phyloP scores from a whole-genome alignment of 2,888 invertebrate species.

The Steromphala cineraria region DNA sequence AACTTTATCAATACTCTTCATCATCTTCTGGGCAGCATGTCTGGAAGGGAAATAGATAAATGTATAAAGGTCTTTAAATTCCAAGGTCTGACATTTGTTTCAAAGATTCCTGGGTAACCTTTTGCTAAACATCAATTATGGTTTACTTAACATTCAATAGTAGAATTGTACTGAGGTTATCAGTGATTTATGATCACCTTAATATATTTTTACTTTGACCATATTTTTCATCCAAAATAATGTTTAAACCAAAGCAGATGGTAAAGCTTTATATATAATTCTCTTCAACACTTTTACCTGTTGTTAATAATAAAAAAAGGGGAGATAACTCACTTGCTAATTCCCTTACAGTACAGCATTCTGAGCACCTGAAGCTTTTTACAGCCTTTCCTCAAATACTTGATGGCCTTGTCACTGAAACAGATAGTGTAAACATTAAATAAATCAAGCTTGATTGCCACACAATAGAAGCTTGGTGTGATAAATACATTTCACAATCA shows the following conservation, averaged over 20 bases:
- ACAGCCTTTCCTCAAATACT: slow-evolving; percentile 74
- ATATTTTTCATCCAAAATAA: too few relatives aligned
- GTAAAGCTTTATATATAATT: not conserved
- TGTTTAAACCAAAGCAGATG: not conserved
- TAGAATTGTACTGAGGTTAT: too few relatives aligned
- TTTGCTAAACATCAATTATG: too few relatives aligned
- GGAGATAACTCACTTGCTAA: slow-evolving; percentile 68
- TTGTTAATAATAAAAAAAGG: not conserved
- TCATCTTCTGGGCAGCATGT: slow-evolving; percentile 66
- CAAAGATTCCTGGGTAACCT: too few relatives aligned
- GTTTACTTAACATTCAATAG: too few relatives aligned
- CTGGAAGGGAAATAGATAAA: slow-evolving; percentile 50
- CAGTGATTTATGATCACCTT: too few relatives aligned
- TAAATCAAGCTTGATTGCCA: not conserved
- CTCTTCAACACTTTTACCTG: not conserved
- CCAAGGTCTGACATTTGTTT: too few relatives aligned
- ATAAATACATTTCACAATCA: too few relatives aligned
- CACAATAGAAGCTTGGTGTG: too few relatives aligned
- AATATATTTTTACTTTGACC: too few relatives aligned
- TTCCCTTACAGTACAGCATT: slow-evolving; percentile 72
- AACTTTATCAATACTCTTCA: slow-evolving; percentile 57
- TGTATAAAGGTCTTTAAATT: too few relatives aligned
- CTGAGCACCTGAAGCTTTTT: slow-evolving; percentile 65
- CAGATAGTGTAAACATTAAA: not conserved
- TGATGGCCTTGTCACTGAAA: slow-evolving; percentile 73